Conservation (phyloP, 2,797 vertebrate genomes). For the Malacoraja senta region DNA sequence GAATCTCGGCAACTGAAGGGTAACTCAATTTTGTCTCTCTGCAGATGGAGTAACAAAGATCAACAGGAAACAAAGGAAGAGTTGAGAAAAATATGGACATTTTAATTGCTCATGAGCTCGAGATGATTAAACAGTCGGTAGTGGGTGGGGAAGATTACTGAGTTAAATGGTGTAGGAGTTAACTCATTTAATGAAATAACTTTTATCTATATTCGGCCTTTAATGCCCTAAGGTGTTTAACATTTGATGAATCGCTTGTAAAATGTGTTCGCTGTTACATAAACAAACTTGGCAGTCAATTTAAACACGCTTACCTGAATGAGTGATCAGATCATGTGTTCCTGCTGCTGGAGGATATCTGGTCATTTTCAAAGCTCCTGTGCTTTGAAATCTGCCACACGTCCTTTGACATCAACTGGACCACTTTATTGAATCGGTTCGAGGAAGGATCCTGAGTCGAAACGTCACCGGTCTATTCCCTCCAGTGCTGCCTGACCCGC, state of each 20-base stretch:
- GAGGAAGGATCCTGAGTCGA: no score
- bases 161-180: constrained; percentile 15
- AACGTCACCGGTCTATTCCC: no score
- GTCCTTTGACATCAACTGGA: neutral
- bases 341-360: neutral
- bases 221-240: neutral
- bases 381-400: neutral
- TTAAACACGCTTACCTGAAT: neutral
- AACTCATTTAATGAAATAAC: neutral
- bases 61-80: neutral
- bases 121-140: neutral
- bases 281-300: constrained; percentile 10
- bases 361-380: neutral
- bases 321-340: neutral
- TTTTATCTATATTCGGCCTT: neutral
- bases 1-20: neutral
- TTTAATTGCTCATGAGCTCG: neutral
- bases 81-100: neutral
- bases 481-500: no score
- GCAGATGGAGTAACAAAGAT: neutral
- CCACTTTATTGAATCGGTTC: no score
- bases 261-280: constrained; percentile 19
- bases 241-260: neutral
- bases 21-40: neutral
- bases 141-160: neutral